Evolutionary conservation across 1,140 invertebrate genomes (phyloP), one percentile per base, ranked within the genome.

Genomic region (Penaeus chinensis): DNA sequence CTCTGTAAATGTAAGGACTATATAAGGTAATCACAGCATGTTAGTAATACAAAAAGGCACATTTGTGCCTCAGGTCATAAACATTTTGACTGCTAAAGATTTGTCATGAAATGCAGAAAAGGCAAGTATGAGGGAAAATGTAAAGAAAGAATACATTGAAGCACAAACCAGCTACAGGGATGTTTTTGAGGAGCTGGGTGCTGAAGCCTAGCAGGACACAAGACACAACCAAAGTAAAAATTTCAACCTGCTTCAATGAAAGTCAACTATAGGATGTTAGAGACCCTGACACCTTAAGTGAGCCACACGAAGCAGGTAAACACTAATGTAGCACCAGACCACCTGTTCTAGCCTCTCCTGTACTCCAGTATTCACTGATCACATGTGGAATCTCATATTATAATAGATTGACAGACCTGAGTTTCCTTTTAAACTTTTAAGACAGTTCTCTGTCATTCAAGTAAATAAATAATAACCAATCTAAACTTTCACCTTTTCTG

Each of bases 11-110:
- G 82, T 88, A 84, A 79, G 16, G 87, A 88, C 87, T 88, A 88
- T 88, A 88, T 82, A 88, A 88, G 82, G 82, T 88, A 88, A 88
- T 88, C 87, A 88, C 87, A 88, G 87, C 76, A 84, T 84, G 87
- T 88, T 84, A 88, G 87, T 88, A 78, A 32, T n/a, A 71, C 63
- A 66, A 84, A 84, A 88, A 82, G 82, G 82, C 84, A 82, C 71
- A n/a, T 84, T 88, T 88, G 87, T 84, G 87, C 87, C 87, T 84
- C 74, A 69, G 78, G 65, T 84, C 19, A 71, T 69, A 69, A 47
- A 54, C 47, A 71, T n/a, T 84, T 88, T 84, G 47, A 88, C 87
- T 87, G 71, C 80, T 54, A 32, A 87, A 82, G 69, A 87, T 87
- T 81, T 82, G 86, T 54, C 86, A 87, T 87, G 60, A 87, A 87